A percentile compares a stretch with the other conserved stretches of the same genome.
Conservation (phyloP, 2,113 vertebrate species). For the Spea bombifrons region DNA sequence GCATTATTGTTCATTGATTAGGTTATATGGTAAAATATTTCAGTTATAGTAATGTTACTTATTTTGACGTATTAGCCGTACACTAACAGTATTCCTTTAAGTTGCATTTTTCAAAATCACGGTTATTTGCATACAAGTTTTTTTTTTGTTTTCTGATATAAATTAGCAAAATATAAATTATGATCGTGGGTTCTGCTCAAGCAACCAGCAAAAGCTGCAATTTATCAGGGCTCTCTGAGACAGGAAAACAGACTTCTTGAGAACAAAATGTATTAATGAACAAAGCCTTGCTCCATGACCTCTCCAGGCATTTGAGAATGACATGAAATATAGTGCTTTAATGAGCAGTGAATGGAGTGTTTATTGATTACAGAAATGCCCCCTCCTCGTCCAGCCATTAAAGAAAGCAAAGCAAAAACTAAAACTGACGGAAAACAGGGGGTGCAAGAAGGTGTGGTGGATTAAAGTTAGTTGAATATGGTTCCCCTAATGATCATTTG, state of each 20-base stretch:
- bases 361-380: constrained; percentile 35
- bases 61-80: too few relatives aligned
- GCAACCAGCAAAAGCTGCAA: constrained; percentile 5
- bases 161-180: not conserved
- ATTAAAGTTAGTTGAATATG: constrained; percentile 44
- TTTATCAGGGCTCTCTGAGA: constrained; percentile 36
- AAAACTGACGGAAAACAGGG: constrained; percentile 16
- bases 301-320: constrained; percentile 20
- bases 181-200: constrained; percentile 13
- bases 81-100: too few relatives aligned
- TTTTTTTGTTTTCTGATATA: not conserved
- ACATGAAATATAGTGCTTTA: constrained; percentile 40
- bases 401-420: not conserved
- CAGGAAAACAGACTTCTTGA: constrained; percentile 18
- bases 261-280: constrained; percentile 44
- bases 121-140: too few relatives aligned
- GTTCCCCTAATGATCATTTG: constrained; percentile 46
- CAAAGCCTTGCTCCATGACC: constrained; percentile 33
- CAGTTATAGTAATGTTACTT: too few relatives aligned
- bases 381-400: not conserved
- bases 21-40: too few relatives aligned
- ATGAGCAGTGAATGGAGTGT: constrained; percentile 38
- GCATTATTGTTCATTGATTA: too few relatives aligned
- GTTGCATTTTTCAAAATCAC: too few relatives aligned
- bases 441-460: constrained; percentile 27